Evolutionary conservation across 1,140 invertebrate species (phyloP), one percentile per base, ranked within the genome.

Genomic region (Glossosoma conforme): DNA sequence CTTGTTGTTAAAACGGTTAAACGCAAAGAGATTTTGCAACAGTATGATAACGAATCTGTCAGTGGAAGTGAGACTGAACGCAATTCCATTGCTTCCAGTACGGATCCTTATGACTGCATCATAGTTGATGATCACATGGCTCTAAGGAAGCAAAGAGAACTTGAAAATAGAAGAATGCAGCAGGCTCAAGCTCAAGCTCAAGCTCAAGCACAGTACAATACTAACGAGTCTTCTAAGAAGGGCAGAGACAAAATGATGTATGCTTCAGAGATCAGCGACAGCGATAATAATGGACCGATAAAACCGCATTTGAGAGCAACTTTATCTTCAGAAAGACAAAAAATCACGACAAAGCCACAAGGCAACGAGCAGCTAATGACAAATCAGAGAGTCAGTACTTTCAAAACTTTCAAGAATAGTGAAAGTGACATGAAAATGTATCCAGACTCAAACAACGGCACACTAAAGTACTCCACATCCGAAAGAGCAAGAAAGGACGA

Each of bases 81-180:
- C 24, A 77, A 82, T 64, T 82, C 83, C 24, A 80, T 75, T 42
- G 72, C 70, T 52, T 75, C 80, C 13, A 84, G 80, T 60, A 82
- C 81, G 19, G 82, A 84, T 73, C 81, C 81, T 10, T 84, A 84
- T 61, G 81, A 84, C 58, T 85, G 83, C 62, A 86, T 86, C 40
- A 80, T 86, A 13, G 82, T 86, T 19, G 81, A 85, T 60, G 83
- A 86, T 68, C 83, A 85, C 52, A 78, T 79, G 68, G 76, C 78
- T 47, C 70, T 76, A 22, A 77, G 76, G 58, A 79, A 79, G 63
- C 77, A 70, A 68, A 76, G 65, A 75, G 77, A 70, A 70, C 65
- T 68, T 62, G 76, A 70, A 64, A 69, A 53, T 50, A 72, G 65
- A 60, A 66, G 70, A 51, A 61, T 66, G 17, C 66, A 68, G 61